These are phyloP conservation scores for Gallinago stenura DNA, from an alignment of 2,797 vertebrate genomes.

Conservation along the genomic window DNA sequence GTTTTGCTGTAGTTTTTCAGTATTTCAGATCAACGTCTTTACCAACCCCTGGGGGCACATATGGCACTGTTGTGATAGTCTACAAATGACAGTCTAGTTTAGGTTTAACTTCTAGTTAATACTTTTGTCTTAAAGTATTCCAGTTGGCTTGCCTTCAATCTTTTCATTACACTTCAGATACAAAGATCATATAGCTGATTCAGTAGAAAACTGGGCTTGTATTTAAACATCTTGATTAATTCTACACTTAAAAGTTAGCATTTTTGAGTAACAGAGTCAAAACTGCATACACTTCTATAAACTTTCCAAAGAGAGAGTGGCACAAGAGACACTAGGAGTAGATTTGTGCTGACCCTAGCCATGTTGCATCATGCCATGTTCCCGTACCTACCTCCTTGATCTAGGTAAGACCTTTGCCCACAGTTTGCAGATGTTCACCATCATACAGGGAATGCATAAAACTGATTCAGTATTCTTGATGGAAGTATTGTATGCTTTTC, in stretches of 20 bases:
- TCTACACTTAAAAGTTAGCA: not conserved
- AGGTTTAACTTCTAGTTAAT: not conserved
- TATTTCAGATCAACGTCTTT: not conserved
- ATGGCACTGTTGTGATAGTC: not conserved
- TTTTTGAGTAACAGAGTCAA: not conserved
- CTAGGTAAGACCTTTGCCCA: not conserved
- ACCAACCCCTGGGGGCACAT: not conserved
- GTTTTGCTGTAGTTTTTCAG: not conserved
- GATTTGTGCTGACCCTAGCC: not conserved
- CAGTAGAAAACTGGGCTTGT: not conserved
- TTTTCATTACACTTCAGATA: not conserved
- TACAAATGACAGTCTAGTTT: not conserved
- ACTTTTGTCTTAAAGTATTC: not conserved
- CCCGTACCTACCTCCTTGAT: not conserved
- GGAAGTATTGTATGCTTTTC: not conserved
- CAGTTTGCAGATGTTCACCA: not conserved
- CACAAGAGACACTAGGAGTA: no score
- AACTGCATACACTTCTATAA: not conserved
- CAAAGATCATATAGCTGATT: not conserved
- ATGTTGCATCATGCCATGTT: fast-evolving
- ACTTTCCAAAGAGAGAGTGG: not conserved
- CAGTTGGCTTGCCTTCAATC: not conserved
- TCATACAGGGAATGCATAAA: not conserved
- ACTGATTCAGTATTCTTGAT: not conserved
- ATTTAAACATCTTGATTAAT: not conserved